Evolutionary conservation across 1,140 invertebrate species (phyloP), one percentile per base, ranked within the genome.

Genomic region (Pseudoatta argentina): DNA sequence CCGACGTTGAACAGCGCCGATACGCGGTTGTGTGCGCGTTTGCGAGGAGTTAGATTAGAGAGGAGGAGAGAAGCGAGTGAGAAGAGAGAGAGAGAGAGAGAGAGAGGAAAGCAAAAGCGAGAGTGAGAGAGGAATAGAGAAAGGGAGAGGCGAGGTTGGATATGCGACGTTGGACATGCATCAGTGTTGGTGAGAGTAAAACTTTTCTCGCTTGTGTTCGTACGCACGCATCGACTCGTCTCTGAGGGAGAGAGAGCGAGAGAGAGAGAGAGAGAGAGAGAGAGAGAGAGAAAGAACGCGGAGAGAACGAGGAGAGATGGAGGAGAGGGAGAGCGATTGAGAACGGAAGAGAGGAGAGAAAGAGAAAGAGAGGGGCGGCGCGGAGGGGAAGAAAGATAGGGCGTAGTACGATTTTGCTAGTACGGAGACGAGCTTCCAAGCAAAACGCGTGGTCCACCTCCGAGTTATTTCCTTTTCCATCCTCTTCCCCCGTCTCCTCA

Each of bases 11-110:
- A 64, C 86, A 79, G 87, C 88, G 88, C 89, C 86, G 86, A 86
- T 85, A 82, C 83, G 85, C 61, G 63, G 39, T 57, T 86, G 86
- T 90, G 89, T 85, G 81, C 66, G 91, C 88, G 87, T 87, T 87
- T 85, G 93, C 91, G 93, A 93, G 93, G 93, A 94, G 94, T 94
- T 94, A 94, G 94, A 95, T 94, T 94, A 94, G 94, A 92, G 89
- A 89, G 90, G 91, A 86, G 86, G 67, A 90, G 86, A 88, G 89
- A 79, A 55, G 34, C 51, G 61, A 57, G 77, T 7, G 44, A 57
- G 76, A 85, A 78, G 69, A 21, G 27, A 53, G 82, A 44, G 8
- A 24, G 53, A 3, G 24, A 76, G 85, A 87, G 59, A 86, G 63
- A 48, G 6, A 24, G 53, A 4, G 24, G 30, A 24, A 24, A 61